Evolutionary conservation across 2,113 vertebrate genomes (phyloP).

Genomic region (Phaethornis superciliosus): DNA sequence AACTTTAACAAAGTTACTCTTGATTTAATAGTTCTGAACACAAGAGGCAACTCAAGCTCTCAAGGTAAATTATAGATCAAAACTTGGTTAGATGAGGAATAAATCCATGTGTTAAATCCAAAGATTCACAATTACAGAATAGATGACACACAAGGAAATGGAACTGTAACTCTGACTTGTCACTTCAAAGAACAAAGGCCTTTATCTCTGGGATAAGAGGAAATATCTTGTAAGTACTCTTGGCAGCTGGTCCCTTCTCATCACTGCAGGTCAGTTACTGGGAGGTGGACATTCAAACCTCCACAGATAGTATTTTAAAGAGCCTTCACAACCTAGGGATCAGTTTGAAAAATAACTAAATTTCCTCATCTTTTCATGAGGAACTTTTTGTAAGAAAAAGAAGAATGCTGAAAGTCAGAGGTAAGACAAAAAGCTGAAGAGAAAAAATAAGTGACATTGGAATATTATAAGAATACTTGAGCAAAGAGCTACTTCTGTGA

Average conservation of each 20-base stretch:
- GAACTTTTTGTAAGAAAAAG: background rate
- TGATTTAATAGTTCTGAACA: background rate
- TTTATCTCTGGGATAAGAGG: conserved; percentile 29
- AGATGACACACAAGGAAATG: conserved; percentile 23
- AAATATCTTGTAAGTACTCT: background rate
- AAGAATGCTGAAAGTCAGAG: background rate
- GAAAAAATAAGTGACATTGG: rapidly evolving
- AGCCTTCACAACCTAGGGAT: background rate
- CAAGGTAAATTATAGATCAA: conserved; percentile 2
- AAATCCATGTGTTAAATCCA: background rate
- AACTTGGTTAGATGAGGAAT: background rate
- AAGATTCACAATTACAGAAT: conserved; percentile 26
- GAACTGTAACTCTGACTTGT: conserved; percentile 32
- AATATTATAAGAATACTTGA: background rate
- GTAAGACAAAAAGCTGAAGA: background rate
- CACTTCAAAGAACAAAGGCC: conserved; percentile 28
- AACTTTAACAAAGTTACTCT: background rate
- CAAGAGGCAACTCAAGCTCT: background rate
- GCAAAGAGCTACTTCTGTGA: background rate
- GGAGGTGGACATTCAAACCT: background rate
- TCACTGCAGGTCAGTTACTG: background rate
- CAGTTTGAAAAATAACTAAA: background rate
- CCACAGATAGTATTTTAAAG: background rate
- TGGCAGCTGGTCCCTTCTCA: background rate
- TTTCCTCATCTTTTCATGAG: background rate